Percentiles rank a stretch among this genome's conserved stretches.
Evolutionary conservation across 2,113 vertebrate species (phyloP).

Genomic region (Thomomys bottae): DNA sequence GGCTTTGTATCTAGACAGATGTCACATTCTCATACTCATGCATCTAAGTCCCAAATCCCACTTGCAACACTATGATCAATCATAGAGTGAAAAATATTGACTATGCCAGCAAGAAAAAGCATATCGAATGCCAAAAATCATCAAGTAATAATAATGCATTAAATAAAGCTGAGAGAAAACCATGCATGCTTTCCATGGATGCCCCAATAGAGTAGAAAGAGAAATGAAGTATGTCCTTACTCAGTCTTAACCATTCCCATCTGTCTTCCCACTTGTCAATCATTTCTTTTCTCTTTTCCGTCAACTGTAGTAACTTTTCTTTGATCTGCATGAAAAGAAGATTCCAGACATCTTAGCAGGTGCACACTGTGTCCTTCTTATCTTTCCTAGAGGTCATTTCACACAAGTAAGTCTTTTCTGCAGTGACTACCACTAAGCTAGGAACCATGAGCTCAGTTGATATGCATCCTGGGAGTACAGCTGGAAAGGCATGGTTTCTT

Average conservation of each 20-base stretch:
- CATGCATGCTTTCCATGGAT: background rate
- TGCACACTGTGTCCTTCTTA: background rate
- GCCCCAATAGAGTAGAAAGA: constrained; percentile 21
- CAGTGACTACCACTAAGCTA: background rate
- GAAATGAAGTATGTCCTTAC: constrained; percentile 85
- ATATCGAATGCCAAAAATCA: background rate
- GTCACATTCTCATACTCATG: background rate
- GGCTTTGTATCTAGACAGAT: background rate
- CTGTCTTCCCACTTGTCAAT: constrained; percentile 99
- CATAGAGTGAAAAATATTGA: background rate
- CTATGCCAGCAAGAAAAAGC: background rate
- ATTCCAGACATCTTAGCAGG: constrained; percentile 24
- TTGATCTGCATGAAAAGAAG: constrained; percentile 90
- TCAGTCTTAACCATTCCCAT: constrained; percentile 99
- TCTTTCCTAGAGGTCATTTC: background rate
- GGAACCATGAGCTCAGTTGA: background rate
- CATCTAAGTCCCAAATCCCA: background rate
- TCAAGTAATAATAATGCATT: background rate
- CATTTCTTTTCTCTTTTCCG: constrained; percentile 99
- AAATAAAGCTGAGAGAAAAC: background rate
- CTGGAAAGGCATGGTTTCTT: background rate
- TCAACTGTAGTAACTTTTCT: constrained; percentile 96
- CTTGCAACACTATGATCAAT: background rate
- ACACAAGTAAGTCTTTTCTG: background rate
- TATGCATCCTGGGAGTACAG: background rate